A percentile compares a stretch with the other conserved stretches of the same genome.
phyloP scores from a whole-genome alignment of 2,888 invertebrate species.

The Drosophila pegasa region DNA sequence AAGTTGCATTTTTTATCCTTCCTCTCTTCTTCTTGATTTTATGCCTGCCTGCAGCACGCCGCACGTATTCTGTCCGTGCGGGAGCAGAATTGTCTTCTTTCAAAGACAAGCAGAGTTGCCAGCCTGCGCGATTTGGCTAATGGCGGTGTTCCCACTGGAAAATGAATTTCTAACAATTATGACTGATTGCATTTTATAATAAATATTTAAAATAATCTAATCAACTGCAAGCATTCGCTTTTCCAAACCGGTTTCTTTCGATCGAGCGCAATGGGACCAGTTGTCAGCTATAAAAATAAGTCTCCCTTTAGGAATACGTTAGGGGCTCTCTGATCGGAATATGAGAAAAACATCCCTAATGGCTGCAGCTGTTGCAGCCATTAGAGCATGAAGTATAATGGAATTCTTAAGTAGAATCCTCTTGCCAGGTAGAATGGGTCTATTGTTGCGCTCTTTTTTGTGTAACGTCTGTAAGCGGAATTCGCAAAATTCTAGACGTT shows the following conservation, averaged over 20 bases:
- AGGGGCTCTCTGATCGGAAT: constrained; percentile 57
- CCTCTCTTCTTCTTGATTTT: constrained; percentile 1
- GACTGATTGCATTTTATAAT: not conserved
- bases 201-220: too few relatives aligned
- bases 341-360: constrained; percentile 41
- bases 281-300: constrained; percentile 8
- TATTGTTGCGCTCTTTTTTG: constrained; percentile 25
- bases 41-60: constrained; percentile 4
- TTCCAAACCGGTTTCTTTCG: constrained; percentile 52
- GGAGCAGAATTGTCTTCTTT: constrained; percentile 23
- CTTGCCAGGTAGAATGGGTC: constrained; percentile 33
- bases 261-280: constrained; percentile 39
- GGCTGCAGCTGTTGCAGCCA: constrained; percentile 33
- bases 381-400: constrained; percentile 32
- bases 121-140: not conserved
- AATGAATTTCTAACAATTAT: not conserved
- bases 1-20: constrained; percentile 31
- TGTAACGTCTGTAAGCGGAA: constrained; percentile 17
- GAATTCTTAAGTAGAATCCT: constrained; percentile 32
- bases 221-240: not conserved
- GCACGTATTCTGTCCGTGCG: constrained; percentile 33
- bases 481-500: constrained; percentile 32
- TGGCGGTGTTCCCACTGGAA: constrained; percentile 17
- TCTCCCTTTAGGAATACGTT: constrained; percentile 21
- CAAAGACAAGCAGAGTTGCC: constrained; percentile 39